Conservation (phyloP, 2,113 vertebrate genomes). For the Ptilorrhoa leucosticta region DNA sequence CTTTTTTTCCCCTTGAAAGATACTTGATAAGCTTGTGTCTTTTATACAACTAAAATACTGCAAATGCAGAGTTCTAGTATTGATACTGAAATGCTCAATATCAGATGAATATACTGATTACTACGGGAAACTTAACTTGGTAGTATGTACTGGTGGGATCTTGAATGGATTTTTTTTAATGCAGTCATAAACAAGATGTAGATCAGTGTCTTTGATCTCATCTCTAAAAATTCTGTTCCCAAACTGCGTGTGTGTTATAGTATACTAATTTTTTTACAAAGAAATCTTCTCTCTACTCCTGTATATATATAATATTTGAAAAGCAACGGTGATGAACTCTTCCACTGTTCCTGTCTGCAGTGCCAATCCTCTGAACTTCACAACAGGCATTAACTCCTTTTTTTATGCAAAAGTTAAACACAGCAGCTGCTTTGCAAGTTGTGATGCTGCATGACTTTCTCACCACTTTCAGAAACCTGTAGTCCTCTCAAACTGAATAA, state of each 20-base stretch:
- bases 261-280: background rate
- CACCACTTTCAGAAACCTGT: background rate
- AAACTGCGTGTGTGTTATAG: background rate
- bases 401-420: background rate
- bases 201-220: background rate
- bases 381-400: background rate
- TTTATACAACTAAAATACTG: background rate
- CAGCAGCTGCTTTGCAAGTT: background rate
- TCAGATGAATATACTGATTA: background rate
- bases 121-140: background rate
- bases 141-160: background rate
- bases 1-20: background rate
- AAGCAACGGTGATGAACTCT: background rate
- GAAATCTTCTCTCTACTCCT: background rate
- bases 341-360: background rate
- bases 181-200: background rate
- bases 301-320: background rate
- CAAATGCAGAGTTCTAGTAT: background rate
- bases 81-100: background rate
- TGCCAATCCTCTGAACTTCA: background rate
- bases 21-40: background rate
- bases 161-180: background rate
- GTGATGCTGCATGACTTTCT: background rate
- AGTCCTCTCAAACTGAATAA: background rate
- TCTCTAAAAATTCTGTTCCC: background rate